These are phyloP conservation scores for Drymonia ruficornis DNA, from an alignment of 2,888 invertebrate genomes.

Conservation along the genomic window DNA sequence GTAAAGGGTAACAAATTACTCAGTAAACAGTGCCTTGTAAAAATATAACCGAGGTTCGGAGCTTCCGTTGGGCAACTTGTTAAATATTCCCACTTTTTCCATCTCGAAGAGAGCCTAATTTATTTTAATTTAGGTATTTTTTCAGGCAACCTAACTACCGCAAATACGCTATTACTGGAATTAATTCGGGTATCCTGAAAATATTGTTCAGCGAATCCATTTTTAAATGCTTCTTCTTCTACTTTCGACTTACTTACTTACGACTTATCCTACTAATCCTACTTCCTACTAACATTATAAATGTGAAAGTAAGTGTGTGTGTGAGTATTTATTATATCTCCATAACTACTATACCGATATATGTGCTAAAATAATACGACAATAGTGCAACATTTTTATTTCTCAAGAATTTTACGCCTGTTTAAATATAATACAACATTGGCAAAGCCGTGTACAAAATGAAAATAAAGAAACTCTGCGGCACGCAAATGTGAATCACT, in stretches of 20 bases:
- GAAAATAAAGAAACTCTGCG: constrained; percentile 5
- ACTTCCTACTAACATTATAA: too few species aligned
- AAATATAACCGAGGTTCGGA: constrained; percentile 28
- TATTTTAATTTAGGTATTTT: constrained; percentile 19
- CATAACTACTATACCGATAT: too few species aligned
- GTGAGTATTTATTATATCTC: too few species aligned
- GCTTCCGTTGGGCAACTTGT: constrained; percentile 19
- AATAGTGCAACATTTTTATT: too few species aligned
- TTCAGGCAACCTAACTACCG: background rate
- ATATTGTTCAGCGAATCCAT: too few species aligned
- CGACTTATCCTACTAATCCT: too few species aligned
- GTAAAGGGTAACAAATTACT: constrained; percentile 59
- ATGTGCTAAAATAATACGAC: too few species aligned
- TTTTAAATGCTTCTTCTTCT: too few species aligned
- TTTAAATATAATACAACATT: background rate
- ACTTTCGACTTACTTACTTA: too few species aligned
- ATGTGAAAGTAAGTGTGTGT: too few species aligned
- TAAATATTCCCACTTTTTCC: constrained; percentile 13
- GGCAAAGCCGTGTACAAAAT: background rate
- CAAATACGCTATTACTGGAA: background rate
- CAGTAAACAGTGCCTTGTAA: constrained; percentile 45
- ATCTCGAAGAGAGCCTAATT: constrained; percentile 14
- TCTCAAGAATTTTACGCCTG: too few species aligned
- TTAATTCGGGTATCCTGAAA: background rate
- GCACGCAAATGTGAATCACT: constrained; percentile 19